Conservation (phyloP, 2,888 invertebrate species). For the Morpho helenor region DNA sequence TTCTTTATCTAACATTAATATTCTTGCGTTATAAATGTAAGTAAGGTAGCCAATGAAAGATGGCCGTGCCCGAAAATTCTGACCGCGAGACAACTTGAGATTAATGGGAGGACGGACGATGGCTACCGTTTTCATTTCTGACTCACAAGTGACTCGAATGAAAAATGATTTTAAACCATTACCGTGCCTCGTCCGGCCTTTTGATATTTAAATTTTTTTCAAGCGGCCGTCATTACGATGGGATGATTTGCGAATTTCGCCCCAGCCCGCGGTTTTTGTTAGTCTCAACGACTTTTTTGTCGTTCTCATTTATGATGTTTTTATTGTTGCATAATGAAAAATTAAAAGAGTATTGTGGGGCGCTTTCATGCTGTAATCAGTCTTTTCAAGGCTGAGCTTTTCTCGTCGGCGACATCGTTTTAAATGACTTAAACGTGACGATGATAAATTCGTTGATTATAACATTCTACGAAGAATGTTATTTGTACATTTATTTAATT, state of each 20-base stretch:
- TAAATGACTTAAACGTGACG: slow-evolving; percentile 51
- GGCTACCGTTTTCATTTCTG: slow-evolving; percentile 76
- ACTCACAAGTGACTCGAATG: slow-evolving; percentile 75
- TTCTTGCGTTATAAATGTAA: too few species aligned
- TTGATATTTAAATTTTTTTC: slow-evolving; percentile 80
- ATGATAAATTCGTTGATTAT: slow-evolving; percentile 22
- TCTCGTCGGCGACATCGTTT: slow-evolving; percentile 37
- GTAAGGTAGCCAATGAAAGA: slow-evolving; percentile 42
- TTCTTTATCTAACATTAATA: too few species aligned
- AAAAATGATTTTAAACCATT: slow-evolving; percentile 80
- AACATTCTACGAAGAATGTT: neutral
- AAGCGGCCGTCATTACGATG: slow-evolving; percentile 74
- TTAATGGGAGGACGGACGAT: slow-evolving; percentile 62
- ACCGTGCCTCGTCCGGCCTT: slow-evolving; percentile 76
- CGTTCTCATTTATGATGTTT: slow-evolving; percentile 74
- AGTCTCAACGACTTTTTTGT: slow-evolving; percentile 73
- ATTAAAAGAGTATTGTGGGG: slow-evolving; percentile 75
- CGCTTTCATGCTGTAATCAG: slow-evolving; percentile 70
- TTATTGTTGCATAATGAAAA: slow-evolving; percentile 77
- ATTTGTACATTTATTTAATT: neutral
- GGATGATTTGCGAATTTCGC: slow-evolving; percentile 77
- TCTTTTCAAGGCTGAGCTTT: slow-evolving; percentile 56
- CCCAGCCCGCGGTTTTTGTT: slow-evolving; percentile 73
- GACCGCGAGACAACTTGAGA: slow-evolving; percentile 56
- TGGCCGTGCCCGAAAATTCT: slow-evolving; percentile 56